Evolutionary conservation across 2,888 invertebrate genomes (phyloP).

Genomic region (Amaurobius ferox): DNA sequence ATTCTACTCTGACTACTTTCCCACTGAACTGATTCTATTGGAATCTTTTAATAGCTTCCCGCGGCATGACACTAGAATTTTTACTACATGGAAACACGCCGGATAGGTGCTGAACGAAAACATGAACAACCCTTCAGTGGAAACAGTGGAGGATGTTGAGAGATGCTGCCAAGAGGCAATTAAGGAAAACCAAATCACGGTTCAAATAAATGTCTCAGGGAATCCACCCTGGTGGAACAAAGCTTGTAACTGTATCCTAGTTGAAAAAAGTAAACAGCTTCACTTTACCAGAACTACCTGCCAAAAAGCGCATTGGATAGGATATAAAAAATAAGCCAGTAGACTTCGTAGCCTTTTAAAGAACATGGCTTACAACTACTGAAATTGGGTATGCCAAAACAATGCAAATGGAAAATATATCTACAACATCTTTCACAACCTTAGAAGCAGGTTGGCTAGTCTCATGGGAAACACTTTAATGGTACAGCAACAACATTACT

Average conservation of each 20-base stretch:
- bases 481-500: neutral
- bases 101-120: no score
- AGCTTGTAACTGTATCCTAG: neutral
- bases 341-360: neutral
- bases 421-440: neutral
- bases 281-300: neutral
- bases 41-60: no score
- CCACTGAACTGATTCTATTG: no score
- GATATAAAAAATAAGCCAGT: neutral
- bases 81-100: no score
- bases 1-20: no score
- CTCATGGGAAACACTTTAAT: neutral
- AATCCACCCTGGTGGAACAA: neutral
- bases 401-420: neutral
- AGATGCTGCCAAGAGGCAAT: neutral
- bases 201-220: neutral
- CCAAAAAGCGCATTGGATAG: neutral
- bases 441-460: neutral
- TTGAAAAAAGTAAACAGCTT: neutral
- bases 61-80: no score
- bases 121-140: neutral
- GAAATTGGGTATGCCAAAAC: neutral
- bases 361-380: neutral
- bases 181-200: neutral
- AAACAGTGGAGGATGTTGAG: no score